These are phyloP conservation scores for Paramuricea clavata DNA, from an alignment of 92 coral and sea anemone species.

Conservation along the genomic window DNA sequence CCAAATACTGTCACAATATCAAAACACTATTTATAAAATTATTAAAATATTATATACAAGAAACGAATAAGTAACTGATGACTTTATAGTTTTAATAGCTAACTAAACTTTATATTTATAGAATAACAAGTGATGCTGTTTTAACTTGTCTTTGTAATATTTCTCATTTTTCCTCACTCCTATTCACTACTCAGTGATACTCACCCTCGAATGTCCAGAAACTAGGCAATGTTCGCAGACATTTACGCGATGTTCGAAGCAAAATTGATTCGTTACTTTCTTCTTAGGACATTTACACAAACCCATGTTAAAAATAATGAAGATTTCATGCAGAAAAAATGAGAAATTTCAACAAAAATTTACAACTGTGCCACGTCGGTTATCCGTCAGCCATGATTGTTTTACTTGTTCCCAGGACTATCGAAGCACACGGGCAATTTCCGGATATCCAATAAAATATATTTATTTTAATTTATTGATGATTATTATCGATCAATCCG, in stretches of 20 bases:
- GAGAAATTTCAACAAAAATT: not conserved
- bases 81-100: not conserved
- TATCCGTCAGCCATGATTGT: slow-evolving; percentile 37
- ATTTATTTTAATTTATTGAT: too few species aligned
- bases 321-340: not conserved
- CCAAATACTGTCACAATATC: too few species aligned
- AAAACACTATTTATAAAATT: not conserved
- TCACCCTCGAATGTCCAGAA: slow-evolving; percentile 87
- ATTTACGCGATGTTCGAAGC: slow-evolving; percentile 99
- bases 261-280: slow-evolving; percentile 98
- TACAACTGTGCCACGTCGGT: slow-evolving; percentile 18
- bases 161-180: too few species aligned
- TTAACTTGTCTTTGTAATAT: not conserved
- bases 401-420: not conserved
- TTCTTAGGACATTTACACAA: slow-evolving; percentile 98
- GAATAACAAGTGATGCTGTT: not conserved
- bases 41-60: too few species aligned
- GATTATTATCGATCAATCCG: too few species aligned
- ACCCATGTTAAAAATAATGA: slow-evolving; percentile 73
- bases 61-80: too few species aligned
- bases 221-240: slow-evolving; percentile 98
- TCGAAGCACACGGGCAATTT: too few species aligned
- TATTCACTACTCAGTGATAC: slow-evolving; percentile 13
- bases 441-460: too few species aligned
- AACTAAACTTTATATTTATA: not conserved